Base-by-base conservation (phyloP, 2,888 invertebrate species). In the Ligdia adustata region DNA sequence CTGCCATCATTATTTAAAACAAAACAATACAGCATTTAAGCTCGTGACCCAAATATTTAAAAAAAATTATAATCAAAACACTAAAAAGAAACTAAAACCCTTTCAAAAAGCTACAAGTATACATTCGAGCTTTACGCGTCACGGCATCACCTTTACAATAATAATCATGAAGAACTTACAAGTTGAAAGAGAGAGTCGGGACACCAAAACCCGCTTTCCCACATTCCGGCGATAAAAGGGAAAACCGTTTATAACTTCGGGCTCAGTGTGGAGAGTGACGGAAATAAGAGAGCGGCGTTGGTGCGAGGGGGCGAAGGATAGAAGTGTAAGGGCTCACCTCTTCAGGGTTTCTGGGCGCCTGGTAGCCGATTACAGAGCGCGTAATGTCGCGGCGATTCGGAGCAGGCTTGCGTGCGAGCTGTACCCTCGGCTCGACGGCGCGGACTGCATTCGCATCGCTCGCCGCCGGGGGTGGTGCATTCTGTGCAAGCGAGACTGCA, bases 401-500 rank as follows among this genome's bases (percentile, higher is more conserved):
- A 62, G 70, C 64, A 70, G 69, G 70, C 69, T 71, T 72, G 69
- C 71, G 75, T 66, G 78, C 88, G 85, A 77, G 86, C 70, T 74
- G 63, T 74, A 72, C 68, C 77, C 66, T 60, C 74, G 86, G 77
- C 78, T 72, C 74, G 77, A 68, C 77, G 73, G 69, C 79, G 75
- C 76, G 70, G 72, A 89, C 90, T 89, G 87, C 81, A 82, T 72
- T 70, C 76, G 76, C 80, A 72, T 69, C 74, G 70, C 66, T 69
- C 65, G 75, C 69, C 69, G 64, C 57, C 69, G 77, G 83, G 88
- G 90, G 87, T 84, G 86, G 88, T 85, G 87, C 87, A 87, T 74
- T 71, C 64, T 78, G 85, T 85, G 88, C 87, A 88, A 90, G 89
- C 83, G 88, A 88, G 88, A 90, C 86, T 86, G 86, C 87, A 82